These are phyloP conservation scores for Butastur rufipennis DNA, from an alignment of 2,113 vertebrate species.

Conservation along the genomic window DNA sequence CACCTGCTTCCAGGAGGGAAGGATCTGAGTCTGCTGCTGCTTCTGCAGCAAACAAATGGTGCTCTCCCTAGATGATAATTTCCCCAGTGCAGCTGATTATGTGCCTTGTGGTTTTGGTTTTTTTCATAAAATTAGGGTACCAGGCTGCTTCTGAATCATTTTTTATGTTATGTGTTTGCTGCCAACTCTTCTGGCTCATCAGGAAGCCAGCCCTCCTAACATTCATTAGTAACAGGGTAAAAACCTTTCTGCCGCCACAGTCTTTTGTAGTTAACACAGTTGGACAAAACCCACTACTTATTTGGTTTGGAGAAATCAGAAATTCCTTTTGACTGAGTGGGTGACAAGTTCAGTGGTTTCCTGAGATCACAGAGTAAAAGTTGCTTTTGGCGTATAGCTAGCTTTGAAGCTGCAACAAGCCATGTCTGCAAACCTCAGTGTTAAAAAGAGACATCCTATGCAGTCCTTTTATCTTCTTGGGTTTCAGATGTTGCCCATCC, in stretches of 20 bases:
- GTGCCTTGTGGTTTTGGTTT: background rate
- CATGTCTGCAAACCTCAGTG: background rate
- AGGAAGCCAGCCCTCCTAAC: background rate
- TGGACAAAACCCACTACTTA: background rate
- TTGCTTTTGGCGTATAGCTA: background rate
- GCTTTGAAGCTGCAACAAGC: conserved; percentile 2
- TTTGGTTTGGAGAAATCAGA: background rate
- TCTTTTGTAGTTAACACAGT: background rate
- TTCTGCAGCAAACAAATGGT: background rate
- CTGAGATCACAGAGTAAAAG: background rate
- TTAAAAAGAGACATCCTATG: background rate
- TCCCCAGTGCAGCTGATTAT: background rate
- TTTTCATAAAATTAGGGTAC: conserved; percentile 7
- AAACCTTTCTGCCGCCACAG: background rate
- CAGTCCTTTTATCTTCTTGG: conserved; percentile 3
- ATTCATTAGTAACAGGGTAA: background rate
- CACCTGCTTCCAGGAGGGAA: conserved; percentile 1
- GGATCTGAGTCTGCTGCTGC: background rate
- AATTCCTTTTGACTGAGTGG: background rate
- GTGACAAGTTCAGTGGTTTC: background rate
- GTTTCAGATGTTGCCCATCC: background rate
- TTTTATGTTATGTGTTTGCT: background rate
- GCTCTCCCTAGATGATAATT: background rate
- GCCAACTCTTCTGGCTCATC: background rate
- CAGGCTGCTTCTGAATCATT: background rate